Base-by-base conservation (phyloP, 2,888 invertebrate genomes). In the Drosophila colorata region DNA sequence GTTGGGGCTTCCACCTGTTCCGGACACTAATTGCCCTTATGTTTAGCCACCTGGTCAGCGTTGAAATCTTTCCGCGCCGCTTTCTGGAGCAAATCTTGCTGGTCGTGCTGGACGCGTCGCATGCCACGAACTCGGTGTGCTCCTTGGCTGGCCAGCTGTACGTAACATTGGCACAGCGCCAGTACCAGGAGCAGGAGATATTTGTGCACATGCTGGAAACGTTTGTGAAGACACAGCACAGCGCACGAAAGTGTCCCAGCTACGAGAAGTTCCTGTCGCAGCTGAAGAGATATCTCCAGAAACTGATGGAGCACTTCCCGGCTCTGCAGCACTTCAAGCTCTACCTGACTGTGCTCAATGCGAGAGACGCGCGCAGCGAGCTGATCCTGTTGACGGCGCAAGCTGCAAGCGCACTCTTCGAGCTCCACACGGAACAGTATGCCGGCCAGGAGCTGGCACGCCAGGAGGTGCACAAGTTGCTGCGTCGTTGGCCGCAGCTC, bases 81-180 rank as follows among this genome's bases (percentile, higher is more conserved):
- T 77, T 88, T n/a, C 37, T 74, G 14, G 74, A 88, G 33, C 61
- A 65, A 23, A 43, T 88, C 4, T 46, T 83, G 3, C 38, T 66
- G n/a, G 47, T 83, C 11, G 11, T 83, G 23, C 31, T 80, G 6
- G 63, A 77, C 18, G 20, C 43, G 8, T 20, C 51, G 0, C 13
- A 8, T 20, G 6, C 25, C 8, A 44, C 56, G 0, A 8, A 23
- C 4, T 0, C 20, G 1, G 57, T 83, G 2, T 20, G 52, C 13
- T 53, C 47, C 1, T 4, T 53, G 46, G 87, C 83, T 5, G 74
- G 69, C 2, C 8, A 74, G 9, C 40, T 83, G 0, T 83, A 88
- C 40, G 23, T 84, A 0, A 65, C 37, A 20, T 8, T 83, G 25
- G 71, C 74, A 2, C 18, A 49, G 5, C 84, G 87, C 0, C 80